Evolutionary conservation across 2,888 invertebrate genomes (phyloP).

Genomic region (Thecophora atra): DNA sequence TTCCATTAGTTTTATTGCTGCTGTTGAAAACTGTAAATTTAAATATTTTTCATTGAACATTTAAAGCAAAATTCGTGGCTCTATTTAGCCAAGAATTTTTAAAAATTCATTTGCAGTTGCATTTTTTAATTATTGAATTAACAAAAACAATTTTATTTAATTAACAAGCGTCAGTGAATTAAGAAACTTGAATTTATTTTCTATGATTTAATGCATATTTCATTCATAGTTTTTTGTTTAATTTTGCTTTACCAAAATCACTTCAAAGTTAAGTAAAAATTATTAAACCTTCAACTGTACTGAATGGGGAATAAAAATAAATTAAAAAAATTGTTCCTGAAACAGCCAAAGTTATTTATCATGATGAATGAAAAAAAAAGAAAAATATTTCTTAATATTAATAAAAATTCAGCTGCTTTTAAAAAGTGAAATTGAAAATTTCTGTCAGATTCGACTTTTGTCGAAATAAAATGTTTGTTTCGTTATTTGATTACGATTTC

Average conservation of each 20-base stretch:
- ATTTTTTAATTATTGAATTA: too few relatives aligned
- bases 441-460: too few relatives aligned
- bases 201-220: conserved; percentile 18
- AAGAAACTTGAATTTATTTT: conserved; percentile 21
- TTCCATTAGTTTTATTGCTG: too few relatives aligned
- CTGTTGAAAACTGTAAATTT: too few relatives aligned
- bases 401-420: conserved; percentile 1
- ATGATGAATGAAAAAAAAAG: too few relatives aligned
- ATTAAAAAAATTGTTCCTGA: conserved; percentile 56
- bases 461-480: too few relatives aligned
- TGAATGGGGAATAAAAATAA: conserved; percentile 41
- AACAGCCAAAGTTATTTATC: conserved; percentile 64
- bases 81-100: too few relatives aligned
- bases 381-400: too few relatives aligned
- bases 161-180: conserved; percentile 3
- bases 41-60: too few relatives aligned
- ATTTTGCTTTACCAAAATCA: conserved; percentile 40
- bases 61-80: too few relatives aligned
- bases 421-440: conserved; percentile 43
- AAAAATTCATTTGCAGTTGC: too few relatives aligned
- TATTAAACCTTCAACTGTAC: conserved; percentile 28
- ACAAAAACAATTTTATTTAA: conserved; percentile 35
- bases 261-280: conserved; percentile 40
- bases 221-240: conserved; percentile 31
- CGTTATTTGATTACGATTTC: not conserved